Conservation (phyloP, 2,113 vertebrate genomes). For the Crotalus horridus region DNA sequence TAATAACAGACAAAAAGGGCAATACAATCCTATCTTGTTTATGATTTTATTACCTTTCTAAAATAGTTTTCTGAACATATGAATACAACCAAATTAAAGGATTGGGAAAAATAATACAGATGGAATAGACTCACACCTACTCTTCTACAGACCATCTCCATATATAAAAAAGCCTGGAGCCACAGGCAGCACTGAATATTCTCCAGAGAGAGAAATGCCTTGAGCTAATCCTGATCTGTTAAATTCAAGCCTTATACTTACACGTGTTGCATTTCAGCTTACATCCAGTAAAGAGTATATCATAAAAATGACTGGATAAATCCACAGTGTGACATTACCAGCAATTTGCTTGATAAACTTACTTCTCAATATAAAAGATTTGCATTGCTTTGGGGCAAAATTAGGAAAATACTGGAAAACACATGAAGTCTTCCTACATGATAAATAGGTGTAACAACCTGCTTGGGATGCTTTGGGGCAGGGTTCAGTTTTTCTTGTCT, state of each 20-base stretch:
- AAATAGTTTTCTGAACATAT: not conserved
- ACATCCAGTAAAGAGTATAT: not conserved
- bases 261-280: not conserved
- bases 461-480: not conserved
- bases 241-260: too few species aligned
- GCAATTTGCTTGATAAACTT: constrained; percentile 25
- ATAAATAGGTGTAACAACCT: not conserved
- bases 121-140: too few species aligned
- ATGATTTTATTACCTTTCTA: not conserved
- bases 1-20: too few species aligned
- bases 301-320: not conserved
- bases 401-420: not conserved
- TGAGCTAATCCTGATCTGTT: too few species aligned
- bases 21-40: not conserved
- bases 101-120: too few species aligned
- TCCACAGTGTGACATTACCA: not conserved
- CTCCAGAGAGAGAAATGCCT: too few species aligned
- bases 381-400: not conserved
- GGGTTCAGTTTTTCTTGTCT: not conserved
- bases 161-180: too few species aligned
- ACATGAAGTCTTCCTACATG: not conserved
- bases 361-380: constrained; percentile 24
- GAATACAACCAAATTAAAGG: not conserved
- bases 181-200: too few species aligned
- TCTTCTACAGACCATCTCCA: too few species aligned